These are phyloP conservation scores for Phortica okadai DNA, from an alignment of 2,888 invertebrate species.

Conservation along the genomic window DNA sequence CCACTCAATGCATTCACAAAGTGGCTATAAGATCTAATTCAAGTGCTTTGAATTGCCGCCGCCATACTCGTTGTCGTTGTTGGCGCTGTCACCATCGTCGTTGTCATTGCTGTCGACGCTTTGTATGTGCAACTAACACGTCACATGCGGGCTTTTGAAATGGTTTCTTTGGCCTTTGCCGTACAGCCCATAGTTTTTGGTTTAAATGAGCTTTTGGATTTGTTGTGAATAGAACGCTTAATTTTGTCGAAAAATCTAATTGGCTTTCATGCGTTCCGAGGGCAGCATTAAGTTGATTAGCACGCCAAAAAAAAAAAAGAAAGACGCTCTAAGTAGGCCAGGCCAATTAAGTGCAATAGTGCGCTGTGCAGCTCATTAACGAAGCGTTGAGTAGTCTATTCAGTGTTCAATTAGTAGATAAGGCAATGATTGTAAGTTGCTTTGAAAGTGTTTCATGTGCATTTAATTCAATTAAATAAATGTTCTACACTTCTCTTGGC, in stretches of 20 bases:
- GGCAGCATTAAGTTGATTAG: not conserved
- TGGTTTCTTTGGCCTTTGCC: not conserved
- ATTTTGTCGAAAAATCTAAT: not conserved
- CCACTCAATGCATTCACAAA: constrained; percentile 62
- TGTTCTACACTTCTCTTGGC: not conserved
- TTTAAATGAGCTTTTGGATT: constrained; percentile 15
- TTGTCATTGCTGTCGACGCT: no score
- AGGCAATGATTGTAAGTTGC: not conserved
- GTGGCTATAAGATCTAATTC: constrained; percentile 45
- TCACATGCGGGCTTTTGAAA: constrained; percentile 18
- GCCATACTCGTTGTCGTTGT: not conserved
- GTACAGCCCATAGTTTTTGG: not conserved
- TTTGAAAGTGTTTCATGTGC: not conserved
- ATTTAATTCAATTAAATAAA: no score
- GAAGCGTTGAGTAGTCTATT: no score
- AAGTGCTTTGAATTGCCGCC: constrained; percentile 36
- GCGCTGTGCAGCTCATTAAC: not conserved
- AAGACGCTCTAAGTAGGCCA: no score
- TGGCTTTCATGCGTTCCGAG: not conserved
- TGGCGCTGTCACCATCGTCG: not conserved
- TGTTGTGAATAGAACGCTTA: constrained; percentile 13
- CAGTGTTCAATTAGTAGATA: not conserved
- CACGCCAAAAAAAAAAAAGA: no score
- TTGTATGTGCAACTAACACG: constrained; percentile 7
- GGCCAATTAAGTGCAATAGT: not conserved